Evolutionary conservation across 2,888 invertebrate genomes (phyloP).

Genomic region (Pogonocherus hispidulus): DNA sequence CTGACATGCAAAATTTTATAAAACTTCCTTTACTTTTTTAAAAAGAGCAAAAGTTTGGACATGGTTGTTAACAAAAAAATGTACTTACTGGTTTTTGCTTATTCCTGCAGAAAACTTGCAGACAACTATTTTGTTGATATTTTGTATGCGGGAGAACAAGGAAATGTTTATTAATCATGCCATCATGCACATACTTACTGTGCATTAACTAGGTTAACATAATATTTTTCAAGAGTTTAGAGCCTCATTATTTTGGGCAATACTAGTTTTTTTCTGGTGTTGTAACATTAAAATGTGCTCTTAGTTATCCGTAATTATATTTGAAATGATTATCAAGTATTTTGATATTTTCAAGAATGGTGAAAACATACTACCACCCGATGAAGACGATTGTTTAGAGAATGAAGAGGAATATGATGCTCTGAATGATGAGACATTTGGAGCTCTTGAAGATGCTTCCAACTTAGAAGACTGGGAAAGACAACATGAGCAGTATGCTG

Average conservation of each 20-base stretch:
- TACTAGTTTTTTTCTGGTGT: neutral
- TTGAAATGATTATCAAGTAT: constrained; percentile 5
- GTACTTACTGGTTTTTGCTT: neutral
- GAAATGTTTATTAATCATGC: constrained; percentile 6
- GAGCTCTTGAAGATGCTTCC: constrained; percentile 75
- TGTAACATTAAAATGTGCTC: neutral
- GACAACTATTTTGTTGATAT: neutral
- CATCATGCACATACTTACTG: neutral
- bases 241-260: constrained; percentile 29
- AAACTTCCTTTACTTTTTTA: constrained; percentile 16
- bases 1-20: neutral
- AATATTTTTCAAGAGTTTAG: neutral
- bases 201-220: constrained; percentile 34
- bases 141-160: neutral
- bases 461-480: constrained; percentile 79
- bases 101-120: neutral
- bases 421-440: constrained; percentile 93
- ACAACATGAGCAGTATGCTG: constrained; percentile 79
- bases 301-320: constrained; percentile 4
- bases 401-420: constrained; percentile 89
- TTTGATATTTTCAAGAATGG: constrained; percentile 58
- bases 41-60: constrained; percentile 23
- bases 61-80: constrained; percentile 17
- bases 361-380: constrained; percentile 69
- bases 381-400: constrained; percentile 73